Base-by-base conservation (phyloP, 30 jellyfish, hydroid and myxozoan species). In the Haliclystus octoradiatus region DNA sequence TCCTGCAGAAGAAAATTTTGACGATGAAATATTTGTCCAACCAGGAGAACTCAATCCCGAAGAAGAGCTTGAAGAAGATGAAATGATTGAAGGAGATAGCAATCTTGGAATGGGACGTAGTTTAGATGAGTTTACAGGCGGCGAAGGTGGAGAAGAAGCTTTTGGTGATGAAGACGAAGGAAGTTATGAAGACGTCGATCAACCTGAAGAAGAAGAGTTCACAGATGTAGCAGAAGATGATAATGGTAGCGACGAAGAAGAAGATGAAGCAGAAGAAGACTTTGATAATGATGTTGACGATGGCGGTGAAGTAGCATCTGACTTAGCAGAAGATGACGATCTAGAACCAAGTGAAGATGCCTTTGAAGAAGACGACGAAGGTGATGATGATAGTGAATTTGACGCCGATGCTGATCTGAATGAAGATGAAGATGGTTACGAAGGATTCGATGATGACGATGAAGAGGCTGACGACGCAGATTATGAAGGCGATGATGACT, bases 131-230 rank as follows among this genome's bases (percentile, higher is more conserved):
- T 40, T 40, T 40, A 40, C 57, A 5, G 57, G 57, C 57, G 57
- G 57, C 57, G 57, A 40, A 5, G 57, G 14, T 19, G 57, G 57
- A 9, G 57, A 40, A 19, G 57, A 40, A 40, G 57, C 2, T 9
- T 65, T 40, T 40, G 57, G 19, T 19, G 80, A 81, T 13, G 92
- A 81, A 7, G 63, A 80, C 31, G 92, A 79, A 70, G 92, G 92
- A 79, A 81, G 91, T 69, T 40, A 40, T 19, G 57, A 40, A 19
- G 57, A 40, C 57, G 57, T 40, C 19, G 57, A 40, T 40, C 57
- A 40, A 40, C 57, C 57, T 40, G 57, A 40, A 40, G 57, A 40
- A 40, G 57, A 40, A 9, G 19, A 19, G 14, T 40, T 40, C 29
- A 12, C 12, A 65, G 29, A 15, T 30, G 28, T 12, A 13, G 34